phyloP scores from a whole-genome alignment of 2,113 vertebrate species.

The Eira barbara region DNA sequence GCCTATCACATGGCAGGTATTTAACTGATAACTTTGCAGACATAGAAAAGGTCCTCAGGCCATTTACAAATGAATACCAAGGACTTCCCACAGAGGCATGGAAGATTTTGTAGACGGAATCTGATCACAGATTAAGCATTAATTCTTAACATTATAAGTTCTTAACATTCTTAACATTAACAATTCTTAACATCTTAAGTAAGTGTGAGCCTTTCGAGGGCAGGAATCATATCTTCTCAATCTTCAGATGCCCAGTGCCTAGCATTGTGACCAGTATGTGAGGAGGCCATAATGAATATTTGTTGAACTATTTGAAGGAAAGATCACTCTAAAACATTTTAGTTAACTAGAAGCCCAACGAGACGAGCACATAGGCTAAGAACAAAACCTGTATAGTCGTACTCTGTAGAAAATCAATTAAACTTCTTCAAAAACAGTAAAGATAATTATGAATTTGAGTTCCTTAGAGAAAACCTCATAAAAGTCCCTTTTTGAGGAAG shows the following conservation, averaged over 20 bases:
- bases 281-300: background rate
- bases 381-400: background rate
- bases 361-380: background rate
- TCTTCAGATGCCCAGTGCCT: background rate
- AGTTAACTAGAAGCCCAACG: background rate
- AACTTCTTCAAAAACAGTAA: background rate
- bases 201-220: background rate
- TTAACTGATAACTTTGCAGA: background rate
- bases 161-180: background rate
- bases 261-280: background rate
- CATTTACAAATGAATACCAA: background rate
- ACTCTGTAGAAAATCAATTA: conserved; percentile 21
- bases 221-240: background rate
- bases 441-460: background rate
- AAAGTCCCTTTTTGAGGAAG: background rate
- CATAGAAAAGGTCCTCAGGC: background rate
- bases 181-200: background rate
- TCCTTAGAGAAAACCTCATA: background rate
- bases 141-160: background rate
- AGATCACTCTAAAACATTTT: background rate
- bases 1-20: background rate
- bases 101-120: background rate
- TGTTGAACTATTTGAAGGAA: background rate
- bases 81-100: background rate
- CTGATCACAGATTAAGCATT: background rate